phyloP scores from a whole-genome alignment of 2,797 vertebrate species.

The Molossus molossus region DNA sequence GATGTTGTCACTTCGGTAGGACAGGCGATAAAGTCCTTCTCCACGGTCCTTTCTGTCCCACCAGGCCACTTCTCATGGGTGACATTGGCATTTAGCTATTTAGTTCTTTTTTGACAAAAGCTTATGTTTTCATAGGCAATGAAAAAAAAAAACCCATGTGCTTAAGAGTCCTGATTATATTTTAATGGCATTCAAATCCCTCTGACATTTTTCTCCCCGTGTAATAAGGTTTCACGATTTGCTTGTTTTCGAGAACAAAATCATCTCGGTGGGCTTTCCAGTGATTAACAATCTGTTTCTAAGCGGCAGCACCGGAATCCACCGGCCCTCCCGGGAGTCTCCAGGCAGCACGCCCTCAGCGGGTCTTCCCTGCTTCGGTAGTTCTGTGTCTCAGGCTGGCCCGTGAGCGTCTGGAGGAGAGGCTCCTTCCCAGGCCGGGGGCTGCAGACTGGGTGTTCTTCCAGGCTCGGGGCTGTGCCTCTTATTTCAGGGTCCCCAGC shows the following conservation, averaged over 20 bases:
- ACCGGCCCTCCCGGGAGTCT: rapidly evolving
- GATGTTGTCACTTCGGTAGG: background rate
- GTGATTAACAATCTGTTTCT: background rate
- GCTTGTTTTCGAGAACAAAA: constrained; percentile 54
- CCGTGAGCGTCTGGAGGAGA: background rate
- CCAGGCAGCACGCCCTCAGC: rapidly evolving
- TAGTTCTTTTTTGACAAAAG: background rate
- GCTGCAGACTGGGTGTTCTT: rapidly evolving
- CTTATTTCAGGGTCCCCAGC: background rate
- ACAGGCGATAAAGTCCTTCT: background rate
- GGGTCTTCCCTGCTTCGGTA: background rate
- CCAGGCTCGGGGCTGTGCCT: background rate
- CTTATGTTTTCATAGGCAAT: background rate
- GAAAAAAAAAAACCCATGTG: background rate
- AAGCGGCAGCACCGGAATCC: rapidly evolving
- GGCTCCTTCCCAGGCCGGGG: background rate
- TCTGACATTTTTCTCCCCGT: constrained; percentile 25
- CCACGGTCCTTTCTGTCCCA: background rate
- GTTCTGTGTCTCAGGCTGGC: background rate
- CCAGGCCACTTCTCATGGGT: background rate
- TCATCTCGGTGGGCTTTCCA: background rate
- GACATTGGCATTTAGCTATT: background rate
- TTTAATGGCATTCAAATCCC: constrained; percentile 46
- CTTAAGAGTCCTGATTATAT: constrained; percentile 8
- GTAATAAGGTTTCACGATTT: constrained; percentile 9